Percentiles rank a stretch among this genome's conserved stretches.
These are phyloP conservation scores for Pogonomyrmex californicus DNA, from an alignment of 1,140 invertebrate genomes.

Conservation along the genomic window DNA sequence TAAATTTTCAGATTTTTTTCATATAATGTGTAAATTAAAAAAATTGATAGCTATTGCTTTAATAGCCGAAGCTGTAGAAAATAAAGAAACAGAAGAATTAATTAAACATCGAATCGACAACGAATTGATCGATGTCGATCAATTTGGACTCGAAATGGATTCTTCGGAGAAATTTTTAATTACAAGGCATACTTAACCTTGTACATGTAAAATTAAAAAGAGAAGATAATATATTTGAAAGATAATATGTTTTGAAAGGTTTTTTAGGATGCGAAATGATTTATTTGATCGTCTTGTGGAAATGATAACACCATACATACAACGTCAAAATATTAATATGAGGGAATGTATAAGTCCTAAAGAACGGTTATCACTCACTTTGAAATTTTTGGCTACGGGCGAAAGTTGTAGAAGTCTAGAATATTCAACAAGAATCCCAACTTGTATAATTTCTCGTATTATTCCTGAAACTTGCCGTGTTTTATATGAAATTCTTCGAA, in stretches of 20 bases:
- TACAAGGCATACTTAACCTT: background rate
- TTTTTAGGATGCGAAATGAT: background rate
- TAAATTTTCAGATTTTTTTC: too few relatives aligned
- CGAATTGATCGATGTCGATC: background rate
- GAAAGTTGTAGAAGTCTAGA: background rate
- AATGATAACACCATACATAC: background rate
- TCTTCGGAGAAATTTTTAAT: background rate
- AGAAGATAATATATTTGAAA: background rate
- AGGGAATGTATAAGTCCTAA: background rate
- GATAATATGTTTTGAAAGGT: background rate
- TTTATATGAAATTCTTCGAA: slow-evolving; percentile 4
- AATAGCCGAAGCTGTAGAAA: background rate
- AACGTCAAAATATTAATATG: slow-evolving; percentile 8
- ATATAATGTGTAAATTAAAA: background rate
- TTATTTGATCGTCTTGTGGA: background rate
- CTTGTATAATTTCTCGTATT: background rate
- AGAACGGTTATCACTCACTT: background rate
- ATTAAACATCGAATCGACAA: background rate
- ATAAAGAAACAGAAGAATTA: background rate
- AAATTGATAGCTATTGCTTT: background rate
- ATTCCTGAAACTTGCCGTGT: background rate
- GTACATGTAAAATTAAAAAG: background rate
- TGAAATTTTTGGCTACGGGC: slow-evolving; percentile 2
- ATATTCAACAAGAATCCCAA: background rate
- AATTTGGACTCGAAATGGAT: background rate